A percentile compares a stretch with the other conserved stretches of the same genome.
Conservation (phyloP, 2,113 vertebrate species). For the Microcebus griseorufus region DNA sequence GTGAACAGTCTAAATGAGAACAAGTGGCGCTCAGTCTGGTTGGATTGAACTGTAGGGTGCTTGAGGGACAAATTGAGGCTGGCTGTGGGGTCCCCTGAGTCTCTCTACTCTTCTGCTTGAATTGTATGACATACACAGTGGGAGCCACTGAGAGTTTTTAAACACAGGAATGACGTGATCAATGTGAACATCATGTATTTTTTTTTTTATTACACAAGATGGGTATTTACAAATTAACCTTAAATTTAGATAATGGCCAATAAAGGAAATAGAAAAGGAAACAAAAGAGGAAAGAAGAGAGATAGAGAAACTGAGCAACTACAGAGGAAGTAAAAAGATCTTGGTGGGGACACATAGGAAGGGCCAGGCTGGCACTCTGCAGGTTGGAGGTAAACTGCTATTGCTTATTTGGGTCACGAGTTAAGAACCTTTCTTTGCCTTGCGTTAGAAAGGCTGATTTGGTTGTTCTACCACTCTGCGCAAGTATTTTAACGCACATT, state of each 20-base stretch:
- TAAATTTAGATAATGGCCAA: neutral
- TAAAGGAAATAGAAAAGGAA: neutral
- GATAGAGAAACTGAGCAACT: neutral
- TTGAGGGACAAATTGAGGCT: neutral
- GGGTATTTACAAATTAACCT: neutral
- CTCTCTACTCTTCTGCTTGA: neutral
- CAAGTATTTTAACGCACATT: neutral
- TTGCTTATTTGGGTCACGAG: neutral
- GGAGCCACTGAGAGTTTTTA: neutral
- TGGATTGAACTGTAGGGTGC: neutral
- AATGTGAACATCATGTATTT: neutral
- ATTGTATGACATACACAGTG: neutral
- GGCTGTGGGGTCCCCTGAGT: neutral
- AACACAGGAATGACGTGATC: neutral
- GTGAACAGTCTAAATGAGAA: neutral
- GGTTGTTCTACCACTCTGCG: neutral
- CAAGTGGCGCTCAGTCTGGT: neutral
- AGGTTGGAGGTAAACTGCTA: neutral
- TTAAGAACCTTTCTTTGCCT: neutral
- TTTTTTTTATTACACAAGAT: neutral
- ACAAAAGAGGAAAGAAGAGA: neutral
- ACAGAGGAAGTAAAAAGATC: neutral
- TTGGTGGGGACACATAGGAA: neutral
- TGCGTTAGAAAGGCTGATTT: neutral
- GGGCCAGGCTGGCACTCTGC: neutral